These are phyloP conservation scores for Xestoiulus laeticollis DNA, from an alignment of 2,888 invertebrate genomes.

Conservation along the genomic window DNA sequence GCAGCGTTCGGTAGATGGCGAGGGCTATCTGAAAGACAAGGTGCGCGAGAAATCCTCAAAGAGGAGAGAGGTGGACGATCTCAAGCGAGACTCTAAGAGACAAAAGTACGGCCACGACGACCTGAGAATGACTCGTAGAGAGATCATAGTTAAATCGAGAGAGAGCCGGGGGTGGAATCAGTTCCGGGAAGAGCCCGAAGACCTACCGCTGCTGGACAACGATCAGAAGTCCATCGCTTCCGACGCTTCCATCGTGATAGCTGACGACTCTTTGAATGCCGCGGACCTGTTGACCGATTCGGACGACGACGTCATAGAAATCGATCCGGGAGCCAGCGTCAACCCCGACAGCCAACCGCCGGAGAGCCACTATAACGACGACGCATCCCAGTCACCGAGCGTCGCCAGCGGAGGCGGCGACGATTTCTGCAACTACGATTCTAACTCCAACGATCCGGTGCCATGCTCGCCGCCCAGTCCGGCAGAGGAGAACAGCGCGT, in stretches of 20 bases:
- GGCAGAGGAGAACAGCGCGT: slow-evolving; percentile 67
- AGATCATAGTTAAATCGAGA: slow-evolving; percentile 61
- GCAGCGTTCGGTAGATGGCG: slow-evolving; percentile 19
- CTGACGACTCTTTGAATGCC: slow-evolving; percentile 3
- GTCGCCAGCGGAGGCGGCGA: slow-evolving; percentile 61
- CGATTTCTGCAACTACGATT: slow-evolving; percentile 46
- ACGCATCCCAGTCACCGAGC: slow-evolving; percentile 46
- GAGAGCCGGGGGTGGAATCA: slow-evolving; percentile 69
- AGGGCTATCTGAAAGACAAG: slow-evolving; percentile 32
- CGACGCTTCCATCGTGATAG: slow-evolving; percentile 1
- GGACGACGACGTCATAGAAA: slow-evolving; percentile 67
- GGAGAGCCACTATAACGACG: slow-evolving; percentile 27
- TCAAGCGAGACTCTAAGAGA: slow-evolving; percentile 44
- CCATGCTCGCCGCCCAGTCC: slow-evolving; percentile 57
- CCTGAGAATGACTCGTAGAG: slow-evolving; percentile 66
- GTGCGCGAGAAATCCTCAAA: slow-evolving; percentile 21
- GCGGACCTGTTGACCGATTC: slow-evolving; percentile 74
- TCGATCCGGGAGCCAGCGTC: background rate
- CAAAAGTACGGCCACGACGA: slow-evolving; percentile 76
- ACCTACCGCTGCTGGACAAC: slow-evolving; percentile 62
- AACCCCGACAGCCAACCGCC: background rate
- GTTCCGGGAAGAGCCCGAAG: slow-evolving; percentile 69
- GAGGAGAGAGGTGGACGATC: slow-evolving; percentile 1
- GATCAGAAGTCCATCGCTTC: slow-evolving; percentile 45
- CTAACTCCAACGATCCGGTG: slow-evolving; percentile 40